Base-by-base conservation (phyloP, 2,113 vertebrate genomes). In the Xenopus borealis region DNA sequence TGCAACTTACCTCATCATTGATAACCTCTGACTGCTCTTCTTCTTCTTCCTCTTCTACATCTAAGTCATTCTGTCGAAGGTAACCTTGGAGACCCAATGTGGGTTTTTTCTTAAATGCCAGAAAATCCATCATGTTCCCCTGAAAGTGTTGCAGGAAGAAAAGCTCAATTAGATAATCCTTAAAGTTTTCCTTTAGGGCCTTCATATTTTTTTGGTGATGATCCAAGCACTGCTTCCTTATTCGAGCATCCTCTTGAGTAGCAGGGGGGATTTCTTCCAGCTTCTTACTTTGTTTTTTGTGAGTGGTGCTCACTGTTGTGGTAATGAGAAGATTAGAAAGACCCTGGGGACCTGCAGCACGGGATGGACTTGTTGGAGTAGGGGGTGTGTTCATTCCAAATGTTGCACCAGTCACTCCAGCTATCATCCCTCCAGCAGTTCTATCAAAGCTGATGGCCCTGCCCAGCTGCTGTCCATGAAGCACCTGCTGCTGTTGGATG, bases 71-170 rank as follows among this genome's bases (percentile, higher is more conserved):
- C 76, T 98, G 97, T 82, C 94, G 88, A 67, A 99, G 88, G 78
- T 98, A 99, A 0, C 94, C 95, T 81, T 96, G 96, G 57, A 98
- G 86, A 0, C 96, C 94, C 82, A 94, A 89, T 77, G 95, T 97
- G 0, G 94, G 96, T 66, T 98, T 99, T 89, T 96, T 98, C 87
- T 95, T 98, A 72, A 99, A 99, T 47, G 96, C 92, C 33, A 98
- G 40, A 69, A 97, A 99, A 81, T 99, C 97, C 97, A 98, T 98
- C 96, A 99, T 99, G 81, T 99, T 99, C 20, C 97, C 97, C 82
- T 98, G 96, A 27, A 98, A 93, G 80, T 99, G 97, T 71, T 98
- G 97, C 77, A 99, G 84, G 83, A 99, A 99, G 84, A 99, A 99
- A 23, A 99, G 88, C 81, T 99, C 97, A 2, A 97, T 91, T 83